Percentiles rank a stretch among this genome's conserved stretches.
phyloP scores from a whole-genome alignment of 2,113 vertebrate genomes.

The Petroica traversi region DNA sequence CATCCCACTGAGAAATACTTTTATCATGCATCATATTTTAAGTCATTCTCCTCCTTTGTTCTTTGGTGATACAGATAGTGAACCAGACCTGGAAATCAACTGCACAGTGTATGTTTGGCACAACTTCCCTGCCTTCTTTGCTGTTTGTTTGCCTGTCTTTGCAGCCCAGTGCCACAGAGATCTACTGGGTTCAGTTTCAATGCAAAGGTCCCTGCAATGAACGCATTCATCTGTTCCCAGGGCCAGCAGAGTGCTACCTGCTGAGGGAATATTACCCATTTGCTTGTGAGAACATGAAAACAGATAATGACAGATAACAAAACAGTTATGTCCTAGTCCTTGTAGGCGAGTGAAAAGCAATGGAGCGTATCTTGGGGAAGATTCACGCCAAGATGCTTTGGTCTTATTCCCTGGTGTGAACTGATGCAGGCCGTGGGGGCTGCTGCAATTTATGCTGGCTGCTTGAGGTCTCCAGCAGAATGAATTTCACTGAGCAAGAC shows the following conservation, averaged over 20 bases:
- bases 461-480: not conserved
- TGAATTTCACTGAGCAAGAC: not conserved
- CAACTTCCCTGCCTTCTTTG: not conserved
- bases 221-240: not conserved
- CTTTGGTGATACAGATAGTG: not conserved
- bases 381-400: not conserved
- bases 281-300: conserved; percentile 39
- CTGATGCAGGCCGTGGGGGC: rapidly evolving
- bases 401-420: not conserved
- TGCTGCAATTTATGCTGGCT: not conserved
- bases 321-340: not conserved
- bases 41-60: conserved; percentile 32
- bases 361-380: not conserved
- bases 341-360: not conserved
- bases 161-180: not conserved
- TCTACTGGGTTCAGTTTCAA: not conserved
- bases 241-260: conserved; percentile 12
- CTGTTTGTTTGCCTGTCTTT: not conserved
- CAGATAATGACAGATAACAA: conserved; percentile 34
- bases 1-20: conserved; percentile 11
- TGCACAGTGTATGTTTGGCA: not conserved
- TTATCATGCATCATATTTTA: conserved; percentile 14
- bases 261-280: conserved; percentile 14
- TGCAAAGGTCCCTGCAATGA: not conserved
- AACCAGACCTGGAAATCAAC: not conserved